phyloP scores from a whole-genome alignment of 2,113 vertebrate species.

The Gila orcuttii region DNA sequence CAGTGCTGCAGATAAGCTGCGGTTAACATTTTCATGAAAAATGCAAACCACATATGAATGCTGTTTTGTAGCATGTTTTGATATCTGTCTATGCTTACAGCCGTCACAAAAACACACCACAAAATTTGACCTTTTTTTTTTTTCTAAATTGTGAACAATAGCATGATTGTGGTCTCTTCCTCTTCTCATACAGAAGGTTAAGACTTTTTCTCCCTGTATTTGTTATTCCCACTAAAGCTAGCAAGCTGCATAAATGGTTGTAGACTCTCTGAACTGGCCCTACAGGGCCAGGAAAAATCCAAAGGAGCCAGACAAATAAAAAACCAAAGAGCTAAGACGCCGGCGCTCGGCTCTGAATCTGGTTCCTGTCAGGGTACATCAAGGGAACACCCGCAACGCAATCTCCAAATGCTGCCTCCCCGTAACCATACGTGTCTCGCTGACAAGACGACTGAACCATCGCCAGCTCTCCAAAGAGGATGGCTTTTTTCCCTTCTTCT shows the following conservation, averaged over 20 bases:
- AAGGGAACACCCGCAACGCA: constrained; percentile 85
- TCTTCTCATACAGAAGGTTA: constrained; percentile 66
- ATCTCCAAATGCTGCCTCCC: constrained; percentile 77
- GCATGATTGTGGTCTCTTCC: constrained; percentile 69
- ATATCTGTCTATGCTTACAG: constrained; percentile 61
- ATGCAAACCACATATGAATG: neutral
- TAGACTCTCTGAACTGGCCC: constrained; percentile 72
- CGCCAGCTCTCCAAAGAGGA: constrained; percentile 76
- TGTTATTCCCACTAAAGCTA: constrained; percentile 79
- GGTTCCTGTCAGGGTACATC: constrained; percentile 84
- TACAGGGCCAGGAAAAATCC: constrained; percentile 80
- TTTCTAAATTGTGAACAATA: constrained; percentile 73
- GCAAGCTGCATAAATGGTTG: constrained; percentile 73
- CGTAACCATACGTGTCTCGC: constrained; percentile 76
- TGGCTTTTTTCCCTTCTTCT: constrained; percentile 47
- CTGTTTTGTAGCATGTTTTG: constrained; percentile 60
- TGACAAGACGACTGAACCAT: constrained; percentile 77
- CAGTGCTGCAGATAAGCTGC: neutral
- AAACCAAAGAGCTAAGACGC: constrained; percentile 71
- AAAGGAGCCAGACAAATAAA: constrained; percentile 79
- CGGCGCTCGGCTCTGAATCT: constrained; percentile 76
- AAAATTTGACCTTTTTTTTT: constrained; percentile 60
- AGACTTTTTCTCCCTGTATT: constrained; percentile 70
- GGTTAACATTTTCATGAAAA: neutral
- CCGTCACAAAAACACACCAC: neutral